Evolutionary conservation across 1,140 invertebrate genomes (phyloP).

Genomic region (Limonius californicus): DNA sequence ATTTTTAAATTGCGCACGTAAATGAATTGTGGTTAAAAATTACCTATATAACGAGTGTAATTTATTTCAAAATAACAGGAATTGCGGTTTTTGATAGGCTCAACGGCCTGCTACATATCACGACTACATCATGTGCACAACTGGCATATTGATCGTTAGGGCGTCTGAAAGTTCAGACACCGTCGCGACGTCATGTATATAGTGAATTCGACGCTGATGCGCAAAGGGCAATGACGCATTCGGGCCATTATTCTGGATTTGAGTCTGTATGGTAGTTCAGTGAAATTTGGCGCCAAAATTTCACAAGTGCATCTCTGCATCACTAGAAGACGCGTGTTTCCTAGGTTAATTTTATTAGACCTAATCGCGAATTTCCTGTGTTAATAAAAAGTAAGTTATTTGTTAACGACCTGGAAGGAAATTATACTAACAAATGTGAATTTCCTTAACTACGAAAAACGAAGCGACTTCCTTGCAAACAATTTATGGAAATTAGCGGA

Average conservation of each 20-base stretch:
- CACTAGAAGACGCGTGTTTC: not conserved
- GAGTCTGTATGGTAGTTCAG: not conserved
- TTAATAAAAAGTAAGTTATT: slow-evolving; percentile 3
- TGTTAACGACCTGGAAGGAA: not conserved
- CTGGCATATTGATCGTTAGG: slow-evolving; percentile 32
- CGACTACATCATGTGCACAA: slow-evolving; percentile 41
- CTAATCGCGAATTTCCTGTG: slow-evolving; percentile 32
- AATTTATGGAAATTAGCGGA: too few relatives aligned
- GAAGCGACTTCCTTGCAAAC: not conserved
- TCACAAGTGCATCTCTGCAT: not conserved
- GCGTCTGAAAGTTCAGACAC: slow-evolving; percentile 1
- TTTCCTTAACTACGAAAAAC: slow-evolving; percentile 23
- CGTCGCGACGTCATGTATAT: slow-evolving; percentile 17
- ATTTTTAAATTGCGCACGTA: not conserved
- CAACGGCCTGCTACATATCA: slow-evolving; percentile 26
- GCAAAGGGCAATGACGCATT: slow-evolving; percentile 14
- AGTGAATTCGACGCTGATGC: slow-evolving; percentile 23
- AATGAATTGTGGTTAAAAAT: not conserved
- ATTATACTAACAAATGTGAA: slow-evolving; percentile 15
- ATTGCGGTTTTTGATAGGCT: slow-evolving; percentile 28
- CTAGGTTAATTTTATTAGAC: slow-evolving; percentile 23
- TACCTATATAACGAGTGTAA: not conserved
- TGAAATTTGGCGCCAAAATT: slow-evolving; percentile 18
- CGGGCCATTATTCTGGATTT: not conserved
- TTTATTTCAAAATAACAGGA: slow-evolving; percentile 16